These are phyloP conservation scores for Drosophila micromelanica DNA, from an alignment of 1,140 invertebrate genomes.

Conservation along the genomic window DNA sequence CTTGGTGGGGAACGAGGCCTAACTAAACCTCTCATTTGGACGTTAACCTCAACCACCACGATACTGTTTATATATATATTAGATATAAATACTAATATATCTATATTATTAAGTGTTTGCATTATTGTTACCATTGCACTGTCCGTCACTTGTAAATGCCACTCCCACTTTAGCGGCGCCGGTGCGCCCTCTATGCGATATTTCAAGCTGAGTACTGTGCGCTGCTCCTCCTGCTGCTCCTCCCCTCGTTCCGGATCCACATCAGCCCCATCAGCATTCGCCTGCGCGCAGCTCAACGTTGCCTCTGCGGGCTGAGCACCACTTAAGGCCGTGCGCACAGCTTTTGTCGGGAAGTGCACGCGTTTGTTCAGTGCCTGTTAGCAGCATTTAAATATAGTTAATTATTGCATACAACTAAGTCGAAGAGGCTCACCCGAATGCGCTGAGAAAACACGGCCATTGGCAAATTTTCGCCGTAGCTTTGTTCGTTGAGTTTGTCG, in stretches of 20 bases:
- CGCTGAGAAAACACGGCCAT: slow-evolving; percentile 17
- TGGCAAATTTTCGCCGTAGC: slow-evolving; percentile 25
- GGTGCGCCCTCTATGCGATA: slow-evolving; percentile 42
- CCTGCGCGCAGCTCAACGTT: background rate
- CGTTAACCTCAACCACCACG: no score
- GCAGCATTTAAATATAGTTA: background rate
- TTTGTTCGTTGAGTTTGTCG: background rate
- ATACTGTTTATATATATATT: no score
- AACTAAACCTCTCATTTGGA: no score
- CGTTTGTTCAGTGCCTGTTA: slow-evolving; percentile 60
- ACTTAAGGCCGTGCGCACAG: slow-evolving; percentile 23
- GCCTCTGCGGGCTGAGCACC: slow-evolving; percentile 1
- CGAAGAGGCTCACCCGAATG: slow-evolving; percentile 22
- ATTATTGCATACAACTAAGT: background rate
- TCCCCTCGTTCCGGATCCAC: background rate
- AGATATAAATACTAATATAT: no score
- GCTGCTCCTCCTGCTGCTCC: background rate
- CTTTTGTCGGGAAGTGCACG: slow-evolving; percentile 48
- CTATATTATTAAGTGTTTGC: no score
- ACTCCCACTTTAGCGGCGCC: slow-evolving; percentile 61
- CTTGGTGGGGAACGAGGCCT: no score
- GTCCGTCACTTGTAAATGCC: slow-evolving; percentile 37
- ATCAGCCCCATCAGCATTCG: background rate
- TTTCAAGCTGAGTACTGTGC: slow-evolving; percentile 47
- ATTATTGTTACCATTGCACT: slow-evolving; percentile 26